phyloP scores from a whole-genome alignment of 2,113 vertebrate species.

The Nycticorax nycticorax region DNA sequence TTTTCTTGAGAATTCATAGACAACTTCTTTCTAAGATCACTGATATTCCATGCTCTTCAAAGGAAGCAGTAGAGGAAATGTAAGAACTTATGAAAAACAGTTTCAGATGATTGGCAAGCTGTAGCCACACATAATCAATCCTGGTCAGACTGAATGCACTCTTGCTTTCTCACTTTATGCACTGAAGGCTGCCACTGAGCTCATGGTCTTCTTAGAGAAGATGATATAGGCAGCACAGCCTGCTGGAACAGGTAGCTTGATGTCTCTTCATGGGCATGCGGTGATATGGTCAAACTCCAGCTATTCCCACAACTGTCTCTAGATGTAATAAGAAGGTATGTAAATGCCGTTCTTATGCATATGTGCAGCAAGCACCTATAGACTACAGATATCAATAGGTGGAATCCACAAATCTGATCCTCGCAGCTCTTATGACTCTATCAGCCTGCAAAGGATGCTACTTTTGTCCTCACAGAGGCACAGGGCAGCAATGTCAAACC shows the following conservation, averaged over 20 bases:
- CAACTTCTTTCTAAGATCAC: not conserved
- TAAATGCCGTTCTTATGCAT: not conserved
- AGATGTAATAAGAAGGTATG: not conserved
- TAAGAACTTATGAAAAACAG: not conserved
- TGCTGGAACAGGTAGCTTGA: not conserved
- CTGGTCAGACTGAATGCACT: not conserved
- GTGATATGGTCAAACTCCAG: not conserved
- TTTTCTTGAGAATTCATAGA: not conserved
- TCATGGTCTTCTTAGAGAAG: not conserved
- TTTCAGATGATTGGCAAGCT: not conserved
- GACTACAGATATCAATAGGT: not conserved
- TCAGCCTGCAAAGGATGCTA: not conserved
- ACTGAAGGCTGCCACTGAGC: not conserved
- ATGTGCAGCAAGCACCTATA: fast-evolving
- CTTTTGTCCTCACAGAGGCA: not conserved
- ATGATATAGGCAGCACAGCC: not conserved
- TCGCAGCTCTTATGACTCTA: not conserved
- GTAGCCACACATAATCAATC: not conserved
- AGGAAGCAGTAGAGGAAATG: not conserved
- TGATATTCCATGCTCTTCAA: not conserved
- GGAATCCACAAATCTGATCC: not conserved
- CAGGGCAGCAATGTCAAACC: not conserved
- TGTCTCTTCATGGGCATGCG: not conserved
- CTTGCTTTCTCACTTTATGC: not conserved
- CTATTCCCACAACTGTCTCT: not conserved